A percentile compares a stretch with the other conserved stretches of the same genome.
Conservation (phyloP, 2,888 invertebrate species). For the Orthonevra nobilis region DNA sequence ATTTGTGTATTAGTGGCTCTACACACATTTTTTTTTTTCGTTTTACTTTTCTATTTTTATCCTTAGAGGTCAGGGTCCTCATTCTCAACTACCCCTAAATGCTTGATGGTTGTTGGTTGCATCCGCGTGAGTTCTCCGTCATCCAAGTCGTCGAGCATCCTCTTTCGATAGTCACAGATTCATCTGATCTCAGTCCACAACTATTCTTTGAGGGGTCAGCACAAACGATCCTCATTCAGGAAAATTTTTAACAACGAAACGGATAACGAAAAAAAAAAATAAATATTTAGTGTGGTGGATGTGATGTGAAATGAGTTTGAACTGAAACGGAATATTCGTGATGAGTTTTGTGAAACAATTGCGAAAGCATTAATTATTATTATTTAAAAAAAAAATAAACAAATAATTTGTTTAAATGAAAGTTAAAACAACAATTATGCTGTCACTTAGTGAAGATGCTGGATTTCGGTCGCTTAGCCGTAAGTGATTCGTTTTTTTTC, state of each 20-base stretch:
- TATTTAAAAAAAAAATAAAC: conserved; percentile 13
- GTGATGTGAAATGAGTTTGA: conserved; percentile 15
- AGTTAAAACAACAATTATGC: conserved; percentile 73
- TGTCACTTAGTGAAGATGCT: conserved; percentile 80
- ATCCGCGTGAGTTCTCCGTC: conserved; percentile 64
- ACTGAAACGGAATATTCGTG: conserved; percentile 41
- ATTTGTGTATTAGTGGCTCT: conserved; percentile 42
- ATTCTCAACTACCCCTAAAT: conserved; percentile 56
- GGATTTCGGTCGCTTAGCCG: conserved; percentile 81
- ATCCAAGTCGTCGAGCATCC: conserved; percentile 72
- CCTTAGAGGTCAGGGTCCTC: conserved; percentile 68
- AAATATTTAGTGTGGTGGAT: conserved; percentile 53
- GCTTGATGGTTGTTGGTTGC: too few species aligned
- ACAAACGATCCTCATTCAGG: conserved; percentile 68
- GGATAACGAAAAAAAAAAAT: conserved; percentile 50
- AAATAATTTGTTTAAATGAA: conserved; percentile 44
- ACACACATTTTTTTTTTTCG: conserved; percentile 12
- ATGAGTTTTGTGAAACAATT: conserved; percentile 37
- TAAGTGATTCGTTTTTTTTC: conserved; percentile 75
- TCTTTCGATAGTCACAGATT: conserved; percentile 73
- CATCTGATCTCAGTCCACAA: conserved; percentile 78
- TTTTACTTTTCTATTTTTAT: conserved; percentile 60
- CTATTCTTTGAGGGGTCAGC: conserved; percentile 80
- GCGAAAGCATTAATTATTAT: conserved; percentile 31
- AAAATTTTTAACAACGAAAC: conserved; percentile 31